Evolutionary conservation across 2,888 invertebrate genomes (phyloP), one percentile per base, ranked within the genome.

Genomic region (Cheilosia soror): DNA sequence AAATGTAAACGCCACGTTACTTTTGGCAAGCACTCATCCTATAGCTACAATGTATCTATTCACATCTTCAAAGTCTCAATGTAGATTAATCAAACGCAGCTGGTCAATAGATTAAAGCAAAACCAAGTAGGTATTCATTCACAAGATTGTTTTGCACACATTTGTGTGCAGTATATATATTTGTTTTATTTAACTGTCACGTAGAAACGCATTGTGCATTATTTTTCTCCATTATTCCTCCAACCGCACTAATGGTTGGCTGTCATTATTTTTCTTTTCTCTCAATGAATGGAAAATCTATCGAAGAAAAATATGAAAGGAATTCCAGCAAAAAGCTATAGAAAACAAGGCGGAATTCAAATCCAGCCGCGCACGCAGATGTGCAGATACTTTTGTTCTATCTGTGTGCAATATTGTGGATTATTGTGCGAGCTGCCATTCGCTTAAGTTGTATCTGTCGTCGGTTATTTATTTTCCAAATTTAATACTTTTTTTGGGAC

Each of bases 231-330:
- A 37, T 71, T 58, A 9, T 37, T 37, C 71, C 37, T n/a, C n/a
- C 27, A 37, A 27, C 27, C 25, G 20, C 51, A 62, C 44, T 47
- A 20, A 37, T 66, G 29, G 55, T 15, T 49, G 71, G 40, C 40
- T 60, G 49, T 58, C 57, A 55, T 47, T 58, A 55, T 58, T 47
- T 58, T 51, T 40, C 13, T 13, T 55, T 57, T 33, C 33, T 57
- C 58, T 58, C 37, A 60, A 72, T 57, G 57, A 69, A 69, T 69
- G 33, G 69, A 57, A 69, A 44, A 57, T 69, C 33, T 57, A 53
- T 27, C 40, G 40, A 2, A 27, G 51, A 20, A 31, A 51, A 37
- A 20, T 2, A 37, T 37, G 49, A 33, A 31, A 49, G 49, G 49
- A 65, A 65, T 65, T 65, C n/a, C 0, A 51, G 27, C 20, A 25